Evolutionary conservation across 2,113 vertebrate species (phyloP).

Genomic region (Jaculus jaculus): DNA sequence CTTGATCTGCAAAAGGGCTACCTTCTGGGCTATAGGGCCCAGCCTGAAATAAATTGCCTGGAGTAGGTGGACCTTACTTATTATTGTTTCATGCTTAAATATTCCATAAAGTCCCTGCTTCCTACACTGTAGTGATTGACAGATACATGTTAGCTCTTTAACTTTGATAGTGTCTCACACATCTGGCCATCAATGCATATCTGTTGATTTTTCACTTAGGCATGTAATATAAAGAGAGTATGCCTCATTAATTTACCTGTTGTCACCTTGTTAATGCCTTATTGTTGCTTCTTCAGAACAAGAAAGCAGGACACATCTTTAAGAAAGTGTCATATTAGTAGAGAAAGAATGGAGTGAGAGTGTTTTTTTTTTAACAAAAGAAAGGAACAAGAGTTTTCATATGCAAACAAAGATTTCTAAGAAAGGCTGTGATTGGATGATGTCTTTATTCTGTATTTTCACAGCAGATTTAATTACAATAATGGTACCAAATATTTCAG

Average conservation of each 20-base stretch:
- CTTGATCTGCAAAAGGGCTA: not conserved
- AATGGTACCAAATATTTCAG: constrained; percentile 2
- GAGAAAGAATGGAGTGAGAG: not conserved
- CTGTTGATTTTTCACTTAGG: not conserved
- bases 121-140: not conserved
- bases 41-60: not conserved
- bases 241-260: not conserved
- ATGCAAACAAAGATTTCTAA: not conserved
- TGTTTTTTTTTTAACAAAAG: not conserved
- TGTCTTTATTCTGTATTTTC: not conserved
- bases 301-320: not conserved
- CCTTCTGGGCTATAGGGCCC: not conserved
- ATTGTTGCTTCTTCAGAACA: not conserved
- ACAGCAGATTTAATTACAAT: not conserved
- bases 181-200: not conserved
- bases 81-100: not conserved
- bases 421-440: not conserved
- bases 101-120: not conserved
- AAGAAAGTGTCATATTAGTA: not conserved
- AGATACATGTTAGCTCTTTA: not conserved
- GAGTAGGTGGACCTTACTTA: not conserved
- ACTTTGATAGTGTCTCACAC: not conserved
- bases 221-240: not conserved
- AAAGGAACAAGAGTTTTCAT: not conserved
- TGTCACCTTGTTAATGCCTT: not conserved